A percentile compares a stretch with the other conserved stretches of the same genome.
These are phyloP conservation scores for Noctua janthe DNA, from an alignment of 2,888 invertebrate species.

Conservation along the genomic window DNA sequence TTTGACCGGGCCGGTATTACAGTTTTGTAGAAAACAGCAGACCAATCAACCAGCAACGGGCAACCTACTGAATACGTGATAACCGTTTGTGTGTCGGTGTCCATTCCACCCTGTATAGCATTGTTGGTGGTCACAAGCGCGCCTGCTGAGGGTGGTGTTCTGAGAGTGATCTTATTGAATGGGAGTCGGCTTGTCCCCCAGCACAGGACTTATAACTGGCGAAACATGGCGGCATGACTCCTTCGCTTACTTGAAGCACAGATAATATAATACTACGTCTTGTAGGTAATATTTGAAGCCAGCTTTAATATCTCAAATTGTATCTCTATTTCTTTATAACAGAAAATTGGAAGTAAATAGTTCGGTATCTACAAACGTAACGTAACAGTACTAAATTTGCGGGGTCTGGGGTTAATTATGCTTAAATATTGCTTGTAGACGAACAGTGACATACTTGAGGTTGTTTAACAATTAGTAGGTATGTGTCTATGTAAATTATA, in stretches of 20 bases:
- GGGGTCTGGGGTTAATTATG: not conserved
- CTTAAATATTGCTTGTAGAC: not conserved
- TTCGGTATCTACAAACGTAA: not conserved
- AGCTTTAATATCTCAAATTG: not conserved
- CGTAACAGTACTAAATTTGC: not conserved
- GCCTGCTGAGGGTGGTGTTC: no score
- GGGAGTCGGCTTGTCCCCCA: no score
- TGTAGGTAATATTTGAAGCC: not conserved
- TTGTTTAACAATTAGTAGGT: conserved; percentile 8
- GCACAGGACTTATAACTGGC: no score
- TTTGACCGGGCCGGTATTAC: no score
- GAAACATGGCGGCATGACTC: not conserved
- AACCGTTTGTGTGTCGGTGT: no score
- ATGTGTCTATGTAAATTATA: not conserved
- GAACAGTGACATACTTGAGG: not conserved
- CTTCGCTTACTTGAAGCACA: not conserved
- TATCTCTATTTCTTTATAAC: not conserved
- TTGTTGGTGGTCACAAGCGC: not conserved
- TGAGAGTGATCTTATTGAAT: no score
- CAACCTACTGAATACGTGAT: no score
- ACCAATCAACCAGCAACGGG: no score
- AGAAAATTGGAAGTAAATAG: not conserved
- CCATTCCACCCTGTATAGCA: not conserved
- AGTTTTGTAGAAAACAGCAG: no score
- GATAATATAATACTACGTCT: no score